Evolutionary conservation across 2,113 vertebrate species (phyloP), one percentile per base, ranked within the genome.

Genomic region (Cottus gobio): DNA sequence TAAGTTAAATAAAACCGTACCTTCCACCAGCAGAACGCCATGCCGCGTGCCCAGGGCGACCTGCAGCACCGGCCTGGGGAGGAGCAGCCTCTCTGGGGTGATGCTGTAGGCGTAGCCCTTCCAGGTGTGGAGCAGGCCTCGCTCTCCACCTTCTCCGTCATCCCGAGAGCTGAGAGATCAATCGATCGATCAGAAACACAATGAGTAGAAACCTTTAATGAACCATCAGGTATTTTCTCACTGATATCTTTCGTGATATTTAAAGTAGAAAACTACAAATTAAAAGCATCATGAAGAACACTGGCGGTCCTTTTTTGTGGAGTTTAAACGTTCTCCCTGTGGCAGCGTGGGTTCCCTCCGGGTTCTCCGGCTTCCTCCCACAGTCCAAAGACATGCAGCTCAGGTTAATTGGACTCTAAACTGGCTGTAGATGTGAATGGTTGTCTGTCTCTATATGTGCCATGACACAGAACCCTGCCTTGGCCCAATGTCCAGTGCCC

Each of bases 71-170:
- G 96, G 95, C 85, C 95, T 96, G 74, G 95, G 93, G 22, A 96
- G 91, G 15, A 94, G 94, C 88, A 98, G 88, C 83, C 94, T 96
- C 83, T 97, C 96, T 30, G 97, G 97, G 77, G 93, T 93, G 44
- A 95, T 31, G 9, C 95, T 95, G 90, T 83, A 95, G 71, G 95
- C 97, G 93, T 97, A 97, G 87, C 97, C 96, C 91, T 86, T 96
- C 98, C 98, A 99, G 10, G 95, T 87, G 83, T 97, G 95, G 71
- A 97, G 95, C 83, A 96, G 91, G 86, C 97, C 98, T 90, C 97
- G 95, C 77, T 96, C 96, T 87, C 95, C 95, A 71, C 92, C 89
- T 73, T 93, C 89, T 73, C 93, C 86, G 54, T 97, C 96, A 93
- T 95, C 93, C 86, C 36, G 89, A 91, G 95, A 96, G 90, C 96